phyloP scores from a whole-genome alignment of 92 coral and sea anemone genomes.

The Parazoanthus darwini region DNA sequence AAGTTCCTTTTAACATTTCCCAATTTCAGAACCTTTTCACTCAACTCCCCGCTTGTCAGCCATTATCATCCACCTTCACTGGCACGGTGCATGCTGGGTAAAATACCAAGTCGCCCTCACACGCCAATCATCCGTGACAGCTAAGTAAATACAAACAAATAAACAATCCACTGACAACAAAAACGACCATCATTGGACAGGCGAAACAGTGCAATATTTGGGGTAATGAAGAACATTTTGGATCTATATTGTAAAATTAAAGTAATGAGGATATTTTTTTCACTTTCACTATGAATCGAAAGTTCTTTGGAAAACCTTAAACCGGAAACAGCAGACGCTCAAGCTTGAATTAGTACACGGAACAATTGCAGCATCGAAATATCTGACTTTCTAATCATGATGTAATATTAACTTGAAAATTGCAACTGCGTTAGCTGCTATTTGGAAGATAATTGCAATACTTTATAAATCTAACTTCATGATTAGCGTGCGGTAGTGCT shows the following conservation, averaged over 20 bases:
- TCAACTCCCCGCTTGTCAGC: conserved; percentile 18
- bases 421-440: neutral
- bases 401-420: neutral
- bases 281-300: neutral
- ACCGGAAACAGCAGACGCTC: neutral
- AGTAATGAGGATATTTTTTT: neutral
- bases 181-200: neutral
- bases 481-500: no score
- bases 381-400: neutral
- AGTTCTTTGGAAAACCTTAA: neutral
- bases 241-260: neutral
- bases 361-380: neutral
- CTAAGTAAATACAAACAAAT: conserved; percentile 74
- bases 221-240: neutral
- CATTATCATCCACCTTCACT: conserved; percentile 5
- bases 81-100: conserved; percentile 66
- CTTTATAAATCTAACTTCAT: no score
- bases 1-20: conserved; percentile 33
- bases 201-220: no score
- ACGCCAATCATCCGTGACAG: conserved; percentile 75
- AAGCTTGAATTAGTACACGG: neutral
- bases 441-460: no score
- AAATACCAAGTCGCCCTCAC: conserved; percentile 52
- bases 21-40: conserved; percentile 11
- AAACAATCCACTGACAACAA: conserved; percentile 37